These are phyloP conservation scores for Podarcis muralis DNA, from an alignment of 2,113 vertebrate species.

Conservation along the genomic window DNA sequence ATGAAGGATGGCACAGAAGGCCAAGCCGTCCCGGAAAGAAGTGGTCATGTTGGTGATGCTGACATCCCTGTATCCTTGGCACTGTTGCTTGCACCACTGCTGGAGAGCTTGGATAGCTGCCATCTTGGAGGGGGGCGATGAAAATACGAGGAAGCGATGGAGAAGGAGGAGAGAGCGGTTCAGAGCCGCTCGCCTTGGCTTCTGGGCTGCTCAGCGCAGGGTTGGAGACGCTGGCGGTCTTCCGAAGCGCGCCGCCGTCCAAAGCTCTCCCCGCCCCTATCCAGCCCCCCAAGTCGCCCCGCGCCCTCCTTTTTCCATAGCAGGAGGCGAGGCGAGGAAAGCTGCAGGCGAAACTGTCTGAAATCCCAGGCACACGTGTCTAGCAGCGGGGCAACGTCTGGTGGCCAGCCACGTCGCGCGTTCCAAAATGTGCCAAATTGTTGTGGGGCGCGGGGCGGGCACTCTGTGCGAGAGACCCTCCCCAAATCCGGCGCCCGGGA, in stretches of 20 bases:
- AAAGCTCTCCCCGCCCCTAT: background rate
- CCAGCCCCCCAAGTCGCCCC: background rate
- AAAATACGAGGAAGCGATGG: no score
- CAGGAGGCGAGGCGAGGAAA: no score
- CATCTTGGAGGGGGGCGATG: slow-evolving; percentile 70
- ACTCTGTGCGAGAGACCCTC: background rate
- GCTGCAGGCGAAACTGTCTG: no score
- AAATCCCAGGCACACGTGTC: background rate
- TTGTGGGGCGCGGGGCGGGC: background rate
- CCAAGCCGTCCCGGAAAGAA: slow-evolving; percentile 93
- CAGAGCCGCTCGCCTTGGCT: background rate
- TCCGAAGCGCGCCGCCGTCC: background rate
- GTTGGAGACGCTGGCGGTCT: background rate
- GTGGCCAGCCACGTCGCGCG: background rate
- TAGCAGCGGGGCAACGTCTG: background rate
- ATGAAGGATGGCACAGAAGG: slow-evolving; percentile 96
- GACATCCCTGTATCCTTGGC: slow-evolving; percentile 90
- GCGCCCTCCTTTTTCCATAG: background rate
- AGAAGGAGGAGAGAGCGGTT: background rate
- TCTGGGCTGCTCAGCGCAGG: no score
- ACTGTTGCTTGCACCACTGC: slow-evolving; percentile 91
- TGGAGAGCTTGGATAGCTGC: slow-evolving; percentile 90
- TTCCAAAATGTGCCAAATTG: background rate
- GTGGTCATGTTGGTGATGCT: slow-evolving; percentile 93
- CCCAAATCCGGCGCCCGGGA: background rate